phyloP scores from a whole-genome alignment of 2,113 vertebrate species.

The Pangasianodon gigas region DNA sequence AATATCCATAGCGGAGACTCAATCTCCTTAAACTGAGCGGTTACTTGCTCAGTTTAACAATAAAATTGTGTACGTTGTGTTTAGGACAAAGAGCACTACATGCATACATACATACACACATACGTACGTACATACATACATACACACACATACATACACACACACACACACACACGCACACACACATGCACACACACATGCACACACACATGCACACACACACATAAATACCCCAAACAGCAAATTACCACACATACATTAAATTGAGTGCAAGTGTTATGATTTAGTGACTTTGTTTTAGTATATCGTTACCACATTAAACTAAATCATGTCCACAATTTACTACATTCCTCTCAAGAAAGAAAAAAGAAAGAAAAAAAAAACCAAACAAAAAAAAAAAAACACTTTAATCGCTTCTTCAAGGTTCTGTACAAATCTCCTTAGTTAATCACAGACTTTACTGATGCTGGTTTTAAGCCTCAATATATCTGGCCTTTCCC shows the following conservation, averaged over 20 bases:
- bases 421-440: neutral
- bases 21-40: neutral
- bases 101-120: too few species aligned
- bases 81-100: neutral
- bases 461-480: neutral
- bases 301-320: neutral
- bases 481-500: neutral
- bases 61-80: neutral
- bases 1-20: neutral
- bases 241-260: neutral
- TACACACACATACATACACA: too few species aligned
- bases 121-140: too few species aligned
- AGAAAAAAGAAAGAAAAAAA: too few species aligned
- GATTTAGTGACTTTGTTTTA: neutral
- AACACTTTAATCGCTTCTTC: neutral
- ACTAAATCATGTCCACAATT: neutral
- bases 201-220: too few species aligned
- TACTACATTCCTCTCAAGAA: neutral
- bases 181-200: too few species aligned
- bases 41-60: neutral
- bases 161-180: too few species aligned
- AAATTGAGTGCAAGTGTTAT: neutral
- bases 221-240: too few species aligned
- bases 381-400: neutral
- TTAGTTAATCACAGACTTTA: neutral